Evolutionary conservation across 2,888 invertebrate genomes (phyloP).

Genomic region (Mamestra brassicae): DNA sequence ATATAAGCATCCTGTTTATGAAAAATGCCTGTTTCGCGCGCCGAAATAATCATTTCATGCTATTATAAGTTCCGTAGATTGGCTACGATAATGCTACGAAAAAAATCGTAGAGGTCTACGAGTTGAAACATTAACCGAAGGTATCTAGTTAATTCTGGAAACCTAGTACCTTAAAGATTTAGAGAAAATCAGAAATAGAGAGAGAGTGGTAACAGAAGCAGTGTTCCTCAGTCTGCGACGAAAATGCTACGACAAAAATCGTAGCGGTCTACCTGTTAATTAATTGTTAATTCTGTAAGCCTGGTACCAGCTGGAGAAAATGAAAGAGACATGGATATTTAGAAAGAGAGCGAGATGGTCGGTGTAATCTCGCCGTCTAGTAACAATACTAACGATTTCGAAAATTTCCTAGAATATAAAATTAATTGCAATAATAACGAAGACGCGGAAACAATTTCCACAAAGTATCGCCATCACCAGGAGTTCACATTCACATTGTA

Average conservation of each 20-base stretch:
- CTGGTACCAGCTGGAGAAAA: background rate
- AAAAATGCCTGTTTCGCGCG: no score
- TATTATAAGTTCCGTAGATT: no score
- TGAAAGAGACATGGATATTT: no score
- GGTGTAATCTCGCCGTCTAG: background rate
- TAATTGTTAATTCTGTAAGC: background rate
- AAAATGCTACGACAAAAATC: no score
- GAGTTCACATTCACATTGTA: slow-evolving; percentile 75
- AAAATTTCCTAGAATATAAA: slow-evolving; percentile 45
- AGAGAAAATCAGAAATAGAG: no score
- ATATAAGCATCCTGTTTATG: no score
- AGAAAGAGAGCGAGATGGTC: background rate
- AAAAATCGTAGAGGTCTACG: background rate
- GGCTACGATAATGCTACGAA: background rate
- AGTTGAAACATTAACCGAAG: background rate
- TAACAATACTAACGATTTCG: slow-evolving; percentile 25
- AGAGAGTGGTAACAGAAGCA: background rate
- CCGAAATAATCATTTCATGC: no score
- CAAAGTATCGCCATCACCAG: slow-evolving; percentile 70
- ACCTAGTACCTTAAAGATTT: no score
- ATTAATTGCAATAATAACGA: slow-evolving; percentile 51
- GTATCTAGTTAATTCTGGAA: no score
- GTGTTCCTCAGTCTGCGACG: no score
- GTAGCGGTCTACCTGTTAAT: no score
- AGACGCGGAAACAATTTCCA: slow-evolving; percentile 74